A percentile compares a stretch with the other conserved stretches of the same genome.
phyloP scores from a whole-genome alignment of 2,797 vertebrate species.

The Halcyon smyrnensis region DNA sequence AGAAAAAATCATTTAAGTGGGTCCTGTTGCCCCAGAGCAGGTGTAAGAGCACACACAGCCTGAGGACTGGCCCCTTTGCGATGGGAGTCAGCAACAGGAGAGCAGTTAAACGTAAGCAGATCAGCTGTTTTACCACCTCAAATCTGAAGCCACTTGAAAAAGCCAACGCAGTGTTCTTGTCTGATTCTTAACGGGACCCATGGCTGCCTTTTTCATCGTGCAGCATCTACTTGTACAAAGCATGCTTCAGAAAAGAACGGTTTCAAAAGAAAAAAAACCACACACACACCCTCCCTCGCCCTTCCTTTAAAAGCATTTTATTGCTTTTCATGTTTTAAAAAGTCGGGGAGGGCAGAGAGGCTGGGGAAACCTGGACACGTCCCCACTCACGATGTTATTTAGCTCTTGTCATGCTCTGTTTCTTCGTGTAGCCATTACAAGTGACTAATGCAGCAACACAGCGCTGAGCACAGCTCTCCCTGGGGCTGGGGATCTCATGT shows the following conservation, averaged over 20 bases:
- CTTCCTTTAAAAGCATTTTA: neutral
- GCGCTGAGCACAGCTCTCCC: slow-evolving; percentile 73
- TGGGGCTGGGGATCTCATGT: slow-evolving; percentile 83
- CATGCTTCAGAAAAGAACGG: accelerated
- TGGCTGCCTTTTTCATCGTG: accelerated
- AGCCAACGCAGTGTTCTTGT: neutral
- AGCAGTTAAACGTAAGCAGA: neutral
- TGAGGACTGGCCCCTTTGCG: neutral
- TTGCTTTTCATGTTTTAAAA: neutral
- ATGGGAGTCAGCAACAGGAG: neutral
- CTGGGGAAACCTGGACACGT: neutral
- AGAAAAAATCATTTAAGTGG: neutral
- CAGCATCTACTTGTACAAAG: neutral
- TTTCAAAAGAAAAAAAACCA: neutral
- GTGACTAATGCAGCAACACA: slow-evolving; percentile 79
- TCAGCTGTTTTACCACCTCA: neutral
- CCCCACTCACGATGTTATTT: slow-evolving; percentile 46
- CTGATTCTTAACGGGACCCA: neutral
- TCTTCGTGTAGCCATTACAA: slow-evolving; percentile 73
- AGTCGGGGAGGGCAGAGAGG: neutral
- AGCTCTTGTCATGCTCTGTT: slow-evolving; percentile 86
- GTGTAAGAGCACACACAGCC: neutral
- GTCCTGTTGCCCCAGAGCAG: neutral
- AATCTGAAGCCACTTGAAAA: neutral
- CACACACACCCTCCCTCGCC: too few species aligned